Conservation (phyloP, 1,140 invertebrate species). For the Penaeus vannamei region DNA sequence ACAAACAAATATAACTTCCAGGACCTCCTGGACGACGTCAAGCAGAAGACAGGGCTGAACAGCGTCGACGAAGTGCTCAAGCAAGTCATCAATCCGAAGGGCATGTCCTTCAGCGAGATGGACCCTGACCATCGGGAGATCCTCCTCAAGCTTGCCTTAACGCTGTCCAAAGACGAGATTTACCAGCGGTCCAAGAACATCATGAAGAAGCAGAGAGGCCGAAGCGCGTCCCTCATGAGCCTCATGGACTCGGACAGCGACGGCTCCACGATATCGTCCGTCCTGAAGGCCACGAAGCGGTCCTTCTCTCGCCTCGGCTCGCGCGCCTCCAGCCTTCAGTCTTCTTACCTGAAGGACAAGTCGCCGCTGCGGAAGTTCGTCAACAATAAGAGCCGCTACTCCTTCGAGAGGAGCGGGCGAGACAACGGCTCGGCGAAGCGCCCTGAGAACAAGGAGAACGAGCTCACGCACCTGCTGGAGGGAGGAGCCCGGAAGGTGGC, state of each 20-base stretch:
- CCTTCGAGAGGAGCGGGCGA: conserved; percentile 13
- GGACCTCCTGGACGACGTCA: conserved; percentile 69
- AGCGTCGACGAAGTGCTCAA: conserved; percentile 90
- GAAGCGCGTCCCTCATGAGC: conserved; percentile 61
- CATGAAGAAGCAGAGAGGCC: conserved; percentile 81
- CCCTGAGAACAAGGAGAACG: conserved; percentile 31
- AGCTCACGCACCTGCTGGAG: conserved; percentile 29
- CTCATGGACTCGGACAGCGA: conserved; percentile 74
- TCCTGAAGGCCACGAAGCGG: conserved; percentile 69
- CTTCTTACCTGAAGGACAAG: conserved; percentile 65
- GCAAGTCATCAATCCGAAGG: conserved; percentile 89
- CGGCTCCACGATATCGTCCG: conserved; percentile 76
- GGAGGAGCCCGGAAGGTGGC: conserved; percentile 35
- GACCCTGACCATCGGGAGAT: conserved; percentile 93
- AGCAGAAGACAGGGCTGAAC: conserved; percentile 82
- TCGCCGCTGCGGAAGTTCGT: conserved; percentile 62
- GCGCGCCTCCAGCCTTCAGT: conserved; percentile 65
- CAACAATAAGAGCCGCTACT: conserved; percentile 45
- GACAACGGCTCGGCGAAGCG: background rate
- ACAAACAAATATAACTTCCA: conserved; percentile 68
- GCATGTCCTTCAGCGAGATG: conserved; percentile 92
- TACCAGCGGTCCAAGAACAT: conserved; percentile 90
- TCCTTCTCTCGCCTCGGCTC: conserved; percentile 69
- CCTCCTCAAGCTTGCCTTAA: conserved; percentile 86
- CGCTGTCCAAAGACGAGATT: conserved; percentile 89